These are phyloP conservation scores for Sinocyclocheilus anophthalmus DNA, from an alignment of 2,113 vertebrate species.

Conservation along the genomic window DNA sequence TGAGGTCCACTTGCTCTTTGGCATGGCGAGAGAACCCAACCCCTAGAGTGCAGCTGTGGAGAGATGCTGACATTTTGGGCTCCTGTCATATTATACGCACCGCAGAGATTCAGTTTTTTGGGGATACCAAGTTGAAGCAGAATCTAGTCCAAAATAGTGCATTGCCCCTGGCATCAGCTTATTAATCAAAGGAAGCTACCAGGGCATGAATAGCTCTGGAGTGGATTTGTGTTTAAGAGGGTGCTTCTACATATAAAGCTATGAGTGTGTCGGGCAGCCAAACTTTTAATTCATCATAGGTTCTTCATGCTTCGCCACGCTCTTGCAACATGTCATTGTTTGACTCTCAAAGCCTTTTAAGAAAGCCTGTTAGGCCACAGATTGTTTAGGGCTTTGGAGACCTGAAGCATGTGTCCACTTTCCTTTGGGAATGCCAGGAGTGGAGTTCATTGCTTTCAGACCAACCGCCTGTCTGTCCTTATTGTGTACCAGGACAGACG, in stretches of 20 bases:
- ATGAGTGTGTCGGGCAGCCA: slow-evolving; percentile 14
- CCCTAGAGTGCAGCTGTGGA: slow-evolving; percentile 33
- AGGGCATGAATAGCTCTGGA: slow-evolving; percentile 43
- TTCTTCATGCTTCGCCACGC: slow-evolving; percentile 63
- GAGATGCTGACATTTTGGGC: slow-evolving; percentile 56
- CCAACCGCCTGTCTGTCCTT: not conserved
- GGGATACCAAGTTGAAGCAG: slow-evolving; percentile 39
- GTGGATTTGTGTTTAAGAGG: slow-evolving; percentile 40
- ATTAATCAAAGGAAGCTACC: slow-evolving; percentile 55
- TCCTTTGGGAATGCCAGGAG: slow-evolving; percentile 57
- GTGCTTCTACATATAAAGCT: slow-evolving; percentile 38
- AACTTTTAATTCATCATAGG: slow-evolving; percentile 47
- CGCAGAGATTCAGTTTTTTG: slow-evolving; percentile 1
- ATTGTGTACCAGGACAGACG: not conserved
- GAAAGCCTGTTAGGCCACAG: slow-evolving; percentile 57
- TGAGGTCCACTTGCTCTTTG: slow-evolving; percentile 51
- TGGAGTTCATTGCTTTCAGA: slow-evolving; percentile 52
- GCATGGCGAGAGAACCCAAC: slow-evolving; percentile 30
- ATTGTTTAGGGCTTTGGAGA: slow-evolving; percentile 76
- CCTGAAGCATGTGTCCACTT: slow-evolving; percentile 56
- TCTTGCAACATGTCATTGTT: slow-evolving; percentile 67
- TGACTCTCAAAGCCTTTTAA: slow-evolving; percentile 64
- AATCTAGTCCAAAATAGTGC: slow-evolving; percentile 54
- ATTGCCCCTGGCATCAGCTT: slow-evolving; percentile 42
- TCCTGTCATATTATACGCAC: slow-evolving; percentile 36